phyloP scores from a whole-genome alignment of 2,113 vertebrate genomes.

The Argyrosomus japonicus region DNA sequence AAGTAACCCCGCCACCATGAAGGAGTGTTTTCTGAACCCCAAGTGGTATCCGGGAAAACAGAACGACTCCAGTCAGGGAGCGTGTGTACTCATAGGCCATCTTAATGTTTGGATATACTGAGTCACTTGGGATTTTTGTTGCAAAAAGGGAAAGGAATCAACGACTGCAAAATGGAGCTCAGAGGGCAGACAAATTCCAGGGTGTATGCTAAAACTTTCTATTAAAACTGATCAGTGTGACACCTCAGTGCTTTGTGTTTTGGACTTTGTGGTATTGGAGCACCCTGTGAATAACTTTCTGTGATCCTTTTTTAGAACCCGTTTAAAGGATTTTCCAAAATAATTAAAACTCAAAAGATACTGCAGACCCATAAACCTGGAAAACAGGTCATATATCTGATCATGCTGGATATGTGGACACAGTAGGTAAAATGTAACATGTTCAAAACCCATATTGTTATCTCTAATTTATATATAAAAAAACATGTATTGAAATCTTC shows the following conservation, averaged over 20 bases:
- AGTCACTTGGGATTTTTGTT: constrained; percentile 65
- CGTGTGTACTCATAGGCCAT: constrained; percentile 74
- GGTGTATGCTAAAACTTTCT: constrained; percentile 19
- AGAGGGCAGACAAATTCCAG: constrained; percentile 33
- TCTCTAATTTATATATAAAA: not conserved
- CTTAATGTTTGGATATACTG: constrained; percentile 76
- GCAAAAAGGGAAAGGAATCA: constrained; percentile 53
- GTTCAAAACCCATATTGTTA: not conserved
- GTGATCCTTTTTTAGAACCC: not conserved
- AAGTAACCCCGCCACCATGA: constrained; percentile 84
- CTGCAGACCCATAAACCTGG: not conserved
- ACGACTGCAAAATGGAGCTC: constrained; percentile 45
- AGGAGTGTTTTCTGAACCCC: constrained; percentile 83
- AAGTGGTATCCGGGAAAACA: constrained; percentile 85
- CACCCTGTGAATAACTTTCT: not conserved
- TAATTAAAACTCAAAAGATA: not conserved
- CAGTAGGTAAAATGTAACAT: not conserved
- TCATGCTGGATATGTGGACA: not conserved
- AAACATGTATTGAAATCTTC: too few species aligned
- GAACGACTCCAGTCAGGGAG: constrained; percentile 73
- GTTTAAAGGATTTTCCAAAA: not conserved
- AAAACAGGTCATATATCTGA: not conserved
- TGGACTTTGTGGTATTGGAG: not conserved
- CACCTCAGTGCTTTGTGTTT: constrained; percentile 7
- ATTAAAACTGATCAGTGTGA: constrained; percentile 22